Evolutionary conservation across 1,140 invertebrate species (phyloP), one percentile per base, ranked within the genome.

Genomic region (Aphaenogaster ashmeadi): DNA sequence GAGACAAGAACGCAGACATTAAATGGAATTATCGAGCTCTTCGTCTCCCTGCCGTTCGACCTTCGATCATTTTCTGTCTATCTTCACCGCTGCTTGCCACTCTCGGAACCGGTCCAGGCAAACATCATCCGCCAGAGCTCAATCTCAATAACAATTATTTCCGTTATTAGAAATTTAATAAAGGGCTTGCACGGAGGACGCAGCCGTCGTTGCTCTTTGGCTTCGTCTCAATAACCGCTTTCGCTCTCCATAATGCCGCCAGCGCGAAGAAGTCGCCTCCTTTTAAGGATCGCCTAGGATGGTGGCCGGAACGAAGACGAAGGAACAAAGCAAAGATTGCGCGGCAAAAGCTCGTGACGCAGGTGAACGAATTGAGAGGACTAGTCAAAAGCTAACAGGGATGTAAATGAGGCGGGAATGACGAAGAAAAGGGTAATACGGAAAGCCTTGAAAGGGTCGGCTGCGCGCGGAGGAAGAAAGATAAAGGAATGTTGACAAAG

Each of bases 161-260:
- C 91, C 93, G 91, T 94, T 93, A 93, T 93, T 93, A 93, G 91
- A 92, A 93, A 94, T 94, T 94, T 94, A 93, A 93, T 94, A 93
- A 93, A 93, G 91, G 92, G 83, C 64, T 71, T 21, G 60, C 77
- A 62, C 50, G 47, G 47, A 52, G 85, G 54, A 79, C 36, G 60
- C 74, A 38, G 41, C 11, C 36, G 11, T 33, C 18, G 62, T 33
- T 56, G 69, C 36, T 81, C 90, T 89, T 92, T 91, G 88, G 91
- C 74, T 52, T 88, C 54, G 44, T 50, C 11, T 81, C 44, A 78
- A 88, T 81, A 64, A 80, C 74, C 67, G 81, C 56, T 87, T 87
- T 86, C 67, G 78, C 87, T 67, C 88, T 87, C 84, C 69, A 58
- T 72, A 89, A 84, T 91, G 84, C 72, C 33, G 67, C 3, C 62